These are phyloP conservation scores for Dryoscopus gambensis DNA, from an alignment of 2,113 vertebrate genomes.

Conservation along the genomic window DNA sequence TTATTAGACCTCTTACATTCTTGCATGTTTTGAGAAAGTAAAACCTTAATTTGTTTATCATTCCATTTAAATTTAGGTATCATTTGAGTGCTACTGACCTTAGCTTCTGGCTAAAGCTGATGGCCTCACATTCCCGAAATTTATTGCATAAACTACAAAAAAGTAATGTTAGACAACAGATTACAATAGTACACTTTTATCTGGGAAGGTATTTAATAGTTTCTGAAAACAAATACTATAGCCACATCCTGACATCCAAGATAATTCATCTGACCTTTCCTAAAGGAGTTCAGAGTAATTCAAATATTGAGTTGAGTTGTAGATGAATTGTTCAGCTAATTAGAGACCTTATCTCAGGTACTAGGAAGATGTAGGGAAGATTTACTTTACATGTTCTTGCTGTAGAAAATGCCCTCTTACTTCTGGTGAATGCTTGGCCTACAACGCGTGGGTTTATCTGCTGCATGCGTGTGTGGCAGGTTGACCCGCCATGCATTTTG, in stretches of 20 bases:
- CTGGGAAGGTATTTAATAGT: background rate
- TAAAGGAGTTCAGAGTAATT: background rate
- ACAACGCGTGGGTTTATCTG: accelerated
- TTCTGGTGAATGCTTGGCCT: background rate
- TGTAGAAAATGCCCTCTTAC: background rate
- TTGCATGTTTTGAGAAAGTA: background rate
- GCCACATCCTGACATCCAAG: background rate
- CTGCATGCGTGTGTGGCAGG: background rate
- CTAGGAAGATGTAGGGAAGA: background rate
- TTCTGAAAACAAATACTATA: background rate
- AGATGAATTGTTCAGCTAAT: background rate
- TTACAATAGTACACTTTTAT: background rate
- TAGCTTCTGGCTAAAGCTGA: background rate
- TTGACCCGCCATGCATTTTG: background rate
- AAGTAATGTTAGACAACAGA: background rate
- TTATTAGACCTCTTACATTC: background rate
- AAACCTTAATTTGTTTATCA: background rate
- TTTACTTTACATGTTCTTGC: background rate
- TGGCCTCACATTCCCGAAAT: background rate
- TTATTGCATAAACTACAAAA: background rate
- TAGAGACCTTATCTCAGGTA: background rate
- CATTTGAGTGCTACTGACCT: background rate
- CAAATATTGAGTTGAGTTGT: background rate
- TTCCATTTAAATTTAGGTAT: background rate
- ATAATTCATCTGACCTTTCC: background rate